Base-by-base conservation (phyloP, 2,888 invertebrate species). In the Mystacides longicornis region DNA sequence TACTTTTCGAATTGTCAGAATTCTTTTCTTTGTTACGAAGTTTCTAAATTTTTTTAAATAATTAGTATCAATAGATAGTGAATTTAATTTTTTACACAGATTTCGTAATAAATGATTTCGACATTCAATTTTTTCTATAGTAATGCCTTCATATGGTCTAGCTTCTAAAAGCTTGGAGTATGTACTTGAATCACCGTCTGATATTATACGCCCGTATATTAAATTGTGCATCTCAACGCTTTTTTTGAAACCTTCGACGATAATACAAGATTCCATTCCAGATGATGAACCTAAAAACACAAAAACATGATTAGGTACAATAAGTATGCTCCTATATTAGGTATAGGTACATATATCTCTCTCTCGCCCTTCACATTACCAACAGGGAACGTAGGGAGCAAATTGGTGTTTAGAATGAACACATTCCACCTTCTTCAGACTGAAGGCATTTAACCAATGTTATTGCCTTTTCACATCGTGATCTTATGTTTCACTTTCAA, bases 81-180 rank as follows among this genome's bases (percentile, higher is more conserved):
- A 19, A 20, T 19, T 19, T 3, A 63, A n/a, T 56, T 59, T 62
- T 37, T 53, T 58, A 23, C 61, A 63, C 7, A 61, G 11, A 45
- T 60, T 62, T 0, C 62, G 21, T 7, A 62, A 33, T 0, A 64
- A n/a, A 45, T 64, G 63, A 45, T 64, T 63, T 11, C 57, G 20
- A 51, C 63, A 63, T 48, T 63, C 61, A n/a, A 64, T 58, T 60
- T 63, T 63, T 48, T 56, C 55, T 2, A 63, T 62, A 1, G 59
- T 62, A 2, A 46, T 1, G 18, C 56, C 47, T 11, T 11, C 14
- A 45, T 64, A 63, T 2, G 62, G 62, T 1, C 43, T 48, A 9
- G 42, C 19, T 43, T 54, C 23, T 23, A 62, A 21, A 14, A 63
- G 57, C 53, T 61, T 62, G n/a, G 31, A 3, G 20, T 62, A 59